Conservation (phyloP, 2,888 invertebrate species). For the Tenthredo amoena region DNA sequence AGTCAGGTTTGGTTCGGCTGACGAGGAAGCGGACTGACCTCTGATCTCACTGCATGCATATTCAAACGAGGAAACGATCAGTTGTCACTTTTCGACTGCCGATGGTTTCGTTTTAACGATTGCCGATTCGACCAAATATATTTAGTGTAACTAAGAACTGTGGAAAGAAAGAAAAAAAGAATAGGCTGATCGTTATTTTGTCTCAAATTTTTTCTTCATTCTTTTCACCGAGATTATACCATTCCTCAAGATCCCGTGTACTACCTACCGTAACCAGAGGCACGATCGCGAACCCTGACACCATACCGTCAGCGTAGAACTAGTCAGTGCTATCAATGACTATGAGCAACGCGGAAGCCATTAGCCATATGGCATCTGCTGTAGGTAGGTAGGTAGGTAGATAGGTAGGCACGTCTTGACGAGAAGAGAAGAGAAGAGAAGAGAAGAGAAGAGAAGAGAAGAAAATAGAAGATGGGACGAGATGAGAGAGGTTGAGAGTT, state of each 20-base stretch:
- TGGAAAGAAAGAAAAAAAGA: no score
- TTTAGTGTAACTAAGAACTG: no score
- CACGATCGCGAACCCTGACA: conserved; percentile 64
- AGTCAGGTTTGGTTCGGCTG: conserved; percentile 52
- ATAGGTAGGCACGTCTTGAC: conserved; percentile 14
- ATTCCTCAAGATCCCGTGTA: conserved; percentile 32
- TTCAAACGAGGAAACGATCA: conserved; percentile 74
- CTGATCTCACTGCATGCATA: conserved; percentile 70
- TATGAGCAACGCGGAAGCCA: conserved; percentile 75
- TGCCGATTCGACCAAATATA: not conserved
- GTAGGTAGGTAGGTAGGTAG: conserved; percentile 13
- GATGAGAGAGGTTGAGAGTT: not conserved
- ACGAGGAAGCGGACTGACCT: conserved; percentile 73
- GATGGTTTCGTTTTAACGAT: not conserved
- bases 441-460: conserved; percentile 16
- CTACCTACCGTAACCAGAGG: conserved; percentile 62
- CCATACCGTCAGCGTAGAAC: conserved; percentile 57
- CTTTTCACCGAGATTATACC: not conserved
- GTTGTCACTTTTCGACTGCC: conserved; percentile 37
- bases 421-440: conserved; percentile 1
- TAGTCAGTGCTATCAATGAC: conserved; percentile 70
- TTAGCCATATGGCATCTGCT: conserved; percentile 74
- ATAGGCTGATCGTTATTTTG: not conserved
- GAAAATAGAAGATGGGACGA: not conserved
- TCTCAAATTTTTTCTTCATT: not conserved